These are phyloP conservation scores for Tetranychus cinnabarinus DNA, from an alignment of 1,140 invertebrate species.

Conservation along the genomic window DNA sequence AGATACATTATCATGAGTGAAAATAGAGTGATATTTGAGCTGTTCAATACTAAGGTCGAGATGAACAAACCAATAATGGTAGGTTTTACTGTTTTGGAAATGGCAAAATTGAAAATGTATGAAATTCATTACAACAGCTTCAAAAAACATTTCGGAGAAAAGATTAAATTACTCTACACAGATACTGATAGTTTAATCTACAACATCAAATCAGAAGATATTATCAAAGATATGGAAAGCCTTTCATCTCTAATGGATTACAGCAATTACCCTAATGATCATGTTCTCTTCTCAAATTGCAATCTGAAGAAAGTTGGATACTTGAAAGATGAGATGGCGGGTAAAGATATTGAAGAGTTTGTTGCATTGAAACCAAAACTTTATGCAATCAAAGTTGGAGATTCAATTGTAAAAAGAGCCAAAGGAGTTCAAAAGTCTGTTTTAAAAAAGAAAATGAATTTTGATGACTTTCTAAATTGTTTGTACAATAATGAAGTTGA, in stretches of 20 bases:
- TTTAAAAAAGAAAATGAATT: neutral
- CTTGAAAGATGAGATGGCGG: constrained; percentile 26
- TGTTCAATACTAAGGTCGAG: constrained; percentile 9
- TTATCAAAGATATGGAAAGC: constrained; percentile 11
- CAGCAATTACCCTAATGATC: constrained; percentile 10
- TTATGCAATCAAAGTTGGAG: neutral
- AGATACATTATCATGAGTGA: too few relatives aligned
- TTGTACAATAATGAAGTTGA: neutral
- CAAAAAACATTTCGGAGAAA: too few relatives aligned
- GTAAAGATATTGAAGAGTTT: constrained; percentile 20
- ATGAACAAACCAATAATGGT: constrained; percentile 17
- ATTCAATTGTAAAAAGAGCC: neutral
- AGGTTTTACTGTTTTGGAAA: constrained; percentile 14
- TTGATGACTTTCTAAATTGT: neutral
- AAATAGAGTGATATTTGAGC: constrained; percentile 10
- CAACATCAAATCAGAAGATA: constrained; percentile 8
- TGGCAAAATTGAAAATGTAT: constrained; percentile 10
- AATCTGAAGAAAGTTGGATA: constrained; percentile 27
- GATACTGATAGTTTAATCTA: constrained; percentile 12
- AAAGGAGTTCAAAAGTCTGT: neutral
- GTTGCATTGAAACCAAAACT: constrained; percentile 21
- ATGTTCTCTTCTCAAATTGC: constrained; percentile 10
- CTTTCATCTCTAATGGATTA: constrained; percentile 9
- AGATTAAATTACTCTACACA: neutral
- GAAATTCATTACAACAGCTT: too few relatives aligned